A percentile compares a stretch with the other conserved stretches of the same genome.
Evolutionary conservation across 35 echinoderm and acorn worm genomes (phyloP).

Genomic region (Lytechinus pictus): DNA sequence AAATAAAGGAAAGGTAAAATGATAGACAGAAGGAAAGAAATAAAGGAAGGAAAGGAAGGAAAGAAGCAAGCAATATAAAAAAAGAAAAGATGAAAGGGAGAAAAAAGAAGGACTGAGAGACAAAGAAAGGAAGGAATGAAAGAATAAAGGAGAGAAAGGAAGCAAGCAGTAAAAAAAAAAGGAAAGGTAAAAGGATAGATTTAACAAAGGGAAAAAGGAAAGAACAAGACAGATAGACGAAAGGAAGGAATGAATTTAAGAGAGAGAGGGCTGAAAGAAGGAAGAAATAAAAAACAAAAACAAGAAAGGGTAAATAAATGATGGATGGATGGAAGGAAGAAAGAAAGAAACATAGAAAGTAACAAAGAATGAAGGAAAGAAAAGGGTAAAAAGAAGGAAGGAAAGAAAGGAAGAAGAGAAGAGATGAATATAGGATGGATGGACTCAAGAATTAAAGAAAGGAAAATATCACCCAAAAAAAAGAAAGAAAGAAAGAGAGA

Average conservation of each 20-base stretch:
- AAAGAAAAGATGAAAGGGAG: not conserved
- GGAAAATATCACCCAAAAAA: not conserved
- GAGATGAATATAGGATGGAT: not conserved
- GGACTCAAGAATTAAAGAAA: not conserved
- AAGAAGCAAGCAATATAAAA: not conserved
- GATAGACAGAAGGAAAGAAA: no score
- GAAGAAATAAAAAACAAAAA: no score
- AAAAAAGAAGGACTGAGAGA: not conserved
- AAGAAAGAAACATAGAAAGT: not conserved
- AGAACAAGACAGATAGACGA: no score
- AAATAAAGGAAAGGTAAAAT: no score
- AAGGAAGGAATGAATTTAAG: no score
- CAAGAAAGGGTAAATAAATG: no score
- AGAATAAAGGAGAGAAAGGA: no score
- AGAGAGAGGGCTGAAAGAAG: no score
- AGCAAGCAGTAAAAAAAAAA: no score
- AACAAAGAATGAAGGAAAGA: not conserved
- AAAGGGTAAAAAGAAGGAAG: not conserved
- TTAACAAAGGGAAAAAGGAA: no score
- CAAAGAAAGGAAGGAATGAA: no score
- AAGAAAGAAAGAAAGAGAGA: not conserved
- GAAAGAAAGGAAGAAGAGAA: not conserved
- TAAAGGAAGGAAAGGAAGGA: not conserved
- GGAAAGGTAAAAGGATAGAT: no score
- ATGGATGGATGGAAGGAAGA: not conserved